Percentiles rank a stretch among this genome's conserved stretches.
These are phyloP conservation scores for Lucinisca nassula DNA, from an alignment of 2,888 invertebrate species.

Conservation along the genomic window DNA sequence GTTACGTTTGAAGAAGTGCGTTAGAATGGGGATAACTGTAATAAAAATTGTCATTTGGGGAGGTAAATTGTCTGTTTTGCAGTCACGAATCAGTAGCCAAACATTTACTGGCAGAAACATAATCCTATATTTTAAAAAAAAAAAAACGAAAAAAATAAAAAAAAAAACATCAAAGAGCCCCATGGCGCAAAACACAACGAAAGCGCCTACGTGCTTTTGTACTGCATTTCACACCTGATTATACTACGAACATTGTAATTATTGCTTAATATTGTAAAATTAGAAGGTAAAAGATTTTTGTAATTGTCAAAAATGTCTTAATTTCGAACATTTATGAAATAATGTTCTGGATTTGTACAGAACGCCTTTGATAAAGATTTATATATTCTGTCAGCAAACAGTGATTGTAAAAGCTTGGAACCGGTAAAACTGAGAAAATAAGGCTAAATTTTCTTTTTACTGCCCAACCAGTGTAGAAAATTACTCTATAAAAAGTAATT, in stretches of 20 bases:
- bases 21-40: too few species aligned
- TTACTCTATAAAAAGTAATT: constrained; percentile 10
- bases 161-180: too few species aligned
- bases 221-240: background rate
- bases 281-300: constrained; percentile 11
- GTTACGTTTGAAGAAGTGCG: too few species aligned
- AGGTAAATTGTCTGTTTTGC: too few species aligned
- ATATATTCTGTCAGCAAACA: background rate
- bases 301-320: constrained; percentile 10
- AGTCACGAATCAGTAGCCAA: too few species aligned
- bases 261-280: constrained; percentile 26
- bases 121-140: too few species aligned
- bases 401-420: background rate
- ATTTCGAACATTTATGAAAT: constrained; percentile 40
- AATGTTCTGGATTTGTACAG: background rate
- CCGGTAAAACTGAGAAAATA: background rate
- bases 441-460: background rate
- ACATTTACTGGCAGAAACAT: too few species aligned
- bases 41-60: too few species aligned
- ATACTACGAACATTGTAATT: background rate
- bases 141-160: too few species aligned
- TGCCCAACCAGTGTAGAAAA: background rate
- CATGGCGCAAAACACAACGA: too few species aligned
- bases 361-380: background rate
- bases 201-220: too few species aligned